Evolutionary conservation across 2,888 invertebrate species (phyloP).

Genomic region (Gasteruption jaculator): DNA sequence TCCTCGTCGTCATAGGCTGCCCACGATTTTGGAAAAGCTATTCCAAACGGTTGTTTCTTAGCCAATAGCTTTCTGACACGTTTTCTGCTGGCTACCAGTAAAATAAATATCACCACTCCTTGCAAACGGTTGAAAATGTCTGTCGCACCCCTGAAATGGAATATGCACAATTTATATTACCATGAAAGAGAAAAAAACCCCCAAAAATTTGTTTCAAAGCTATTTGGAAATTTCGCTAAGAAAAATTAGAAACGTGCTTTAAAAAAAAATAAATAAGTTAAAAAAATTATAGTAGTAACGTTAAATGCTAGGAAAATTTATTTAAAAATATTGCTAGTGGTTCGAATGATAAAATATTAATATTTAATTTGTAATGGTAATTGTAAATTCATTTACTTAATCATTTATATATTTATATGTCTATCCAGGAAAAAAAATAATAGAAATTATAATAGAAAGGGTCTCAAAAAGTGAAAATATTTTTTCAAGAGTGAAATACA

Average conservation of each 20-base stretch:
- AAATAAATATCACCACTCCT: slow-evolving; percentile 50
- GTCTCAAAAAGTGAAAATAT: background rate
- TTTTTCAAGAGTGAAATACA: background rate
- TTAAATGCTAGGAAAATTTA: too few species aligned
- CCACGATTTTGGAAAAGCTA: slow-evolving; percentile 48
- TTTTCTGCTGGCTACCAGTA: slow-evolving; percentile 51
- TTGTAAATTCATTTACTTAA: too few species aligned
- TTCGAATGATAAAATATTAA: too few species aligned
- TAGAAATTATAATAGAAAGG: too few species aligned
- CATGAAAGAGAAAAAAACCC: background rate
- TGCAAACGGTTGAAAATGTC: slow-evolving; percentile 51
- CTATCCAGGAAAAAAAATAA: too few species aligned
- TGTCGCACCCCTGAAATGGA: slow-evolving; percentile 45
- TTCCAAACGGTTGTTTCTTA: slow-evolving; percentile 40
- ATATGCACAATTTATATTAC: background rate
- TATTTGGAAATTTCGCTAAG: background rate
- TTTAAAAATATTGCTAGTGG: too few species aligned
- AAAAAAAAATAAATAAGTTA: too few species aligned
- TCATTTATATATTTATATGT: too few species aligned
- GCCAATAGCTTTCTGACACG: slow-evolving; percentile 53
- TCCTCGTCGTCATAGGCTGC: slow-evolving; percentile 44
- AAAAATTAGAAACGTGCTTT: background rate
- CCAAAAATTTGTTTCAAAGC: slow-evolving; percentile 2
- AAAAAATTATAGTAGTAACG: too few species aligned
- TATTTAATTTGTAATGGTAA: too few species aligned